Percentiles rank a stretch among this genome's conserved stretches.
Conservation (phyloP, 2,797 vertebrate species). For the Dendrocincla tyrannina region DNA sequence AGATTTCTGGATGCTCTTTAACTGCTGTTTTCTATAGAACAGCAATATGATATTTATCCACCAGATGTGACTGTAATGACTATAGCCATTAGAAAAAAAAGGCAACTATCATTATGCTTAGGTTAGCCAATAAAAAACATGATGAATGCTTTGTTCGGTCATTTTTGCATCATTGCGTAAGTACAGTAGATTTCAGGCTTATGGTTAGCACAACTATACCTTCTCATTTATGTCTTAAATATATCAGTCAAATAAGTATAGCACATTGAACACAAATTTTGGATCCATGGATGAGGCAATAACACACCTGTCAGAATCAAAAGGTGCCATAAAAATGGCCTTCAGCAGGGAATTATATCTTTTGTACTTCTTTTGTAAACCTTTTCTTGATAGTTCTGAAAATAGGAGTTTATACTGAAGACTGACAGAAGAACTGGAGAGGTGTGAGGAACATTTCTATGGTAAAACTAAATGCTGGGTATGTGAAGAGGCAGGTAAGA, state of each 20-base stretch:
- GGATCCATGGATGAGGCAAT: neutral
- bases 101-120: neutral
- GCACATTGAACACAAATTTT: neutral
- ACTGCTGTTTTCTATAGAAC: neutral
- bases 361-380: constrained; percentile 64
- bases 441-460: constrained; percentile 59
- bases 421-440: constrained; percentile 59
- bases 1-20: neutral
- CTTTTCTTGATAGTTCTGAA: constrained; percentile 54
- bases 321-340: neutral
- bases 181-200: neutral
- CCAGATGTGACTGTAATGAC: neutral
- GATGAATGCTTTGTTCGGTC: neutral
- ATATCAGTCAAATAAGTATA: neutral
- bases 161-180: neutral
- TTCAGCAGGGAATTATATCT: constrained; percentile 43
- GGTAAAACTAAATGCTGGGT: constrained; percentile 54
- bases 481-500: constrained; percentile 72
- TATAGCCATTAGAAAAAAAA: neutral
- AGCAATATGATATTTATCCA: neutral
- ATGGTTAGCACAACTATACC: neutral
- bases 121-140: neutral
- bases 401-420: constrained; percentile 63
- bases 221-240: neutral
- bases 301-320: constrained; percentile 56